Evolutionary conservation across 2,113 vertebrate genomes (phyloP).

Genomic region (Zosterops borbonicus): DNA sequence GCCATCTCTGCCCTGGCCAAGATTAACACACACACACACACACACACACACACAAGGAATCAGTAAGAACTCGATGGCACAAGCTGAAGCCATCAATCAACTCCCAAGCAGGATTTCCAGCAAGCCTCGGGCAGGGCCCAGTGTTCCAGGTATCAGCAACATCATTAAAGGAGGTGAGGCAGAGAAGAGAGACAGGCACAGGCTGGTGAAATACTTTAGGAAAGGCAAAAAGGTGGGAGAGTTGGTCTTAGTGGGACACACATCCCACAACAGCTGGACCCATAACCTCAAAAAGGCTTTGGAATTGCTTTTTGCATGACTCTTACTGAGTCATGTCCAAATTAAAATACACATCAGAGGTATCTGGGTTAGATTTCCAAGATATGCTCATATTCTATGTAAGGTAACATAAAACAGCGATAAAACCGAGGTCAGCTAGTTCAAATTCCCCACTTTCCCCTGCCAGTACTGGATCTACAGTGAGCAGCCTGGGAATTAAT

Average conservation of each 20-base stretch:
- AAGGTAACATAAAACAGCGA: conserved; percentile 4
- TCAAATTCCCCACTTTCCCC: not conserved
- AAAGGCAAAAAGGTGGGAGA: not conserved
- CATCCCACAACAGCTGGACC: not conserved
- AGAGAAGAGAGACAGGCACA: not conserved
- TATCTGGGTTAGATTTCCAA: not conserved
- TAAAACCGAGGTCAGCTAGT: conserved; percentile 9
- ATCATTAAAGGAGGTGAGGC: not conserved
- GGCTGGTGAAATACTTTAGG: not conserved
- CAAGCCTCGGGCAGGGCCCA: not conserved
- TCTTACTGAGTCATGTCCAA: not conserved
- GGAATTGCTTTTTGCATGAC: not conserved
- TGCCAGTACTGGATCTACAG: not conserved
- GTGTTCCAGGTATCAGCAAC: not conserved
- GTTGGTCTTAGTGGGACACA: not conserved
- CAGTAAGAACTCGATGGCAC: not conserved
- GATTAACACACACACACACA: not conserved
- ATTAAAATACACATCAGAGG: not conserved
- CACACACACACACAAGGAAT: not conserved
- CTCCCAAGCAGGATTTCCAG: conserved; percentile 23
- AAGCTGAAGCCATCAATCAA: conserved; percentile 17
- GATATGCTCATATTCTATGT: not conserved
- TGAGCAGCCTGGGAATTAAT: conserved; percentile 8
- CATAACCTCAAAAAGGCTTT: not conserved
- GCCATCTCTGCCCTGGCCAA: not conserved